These are phyloP conservation scores for Euwallacea similis DNA, from an alignment of 1,140 invertebrate genomes.

Conservation along the genomic window DNA sequence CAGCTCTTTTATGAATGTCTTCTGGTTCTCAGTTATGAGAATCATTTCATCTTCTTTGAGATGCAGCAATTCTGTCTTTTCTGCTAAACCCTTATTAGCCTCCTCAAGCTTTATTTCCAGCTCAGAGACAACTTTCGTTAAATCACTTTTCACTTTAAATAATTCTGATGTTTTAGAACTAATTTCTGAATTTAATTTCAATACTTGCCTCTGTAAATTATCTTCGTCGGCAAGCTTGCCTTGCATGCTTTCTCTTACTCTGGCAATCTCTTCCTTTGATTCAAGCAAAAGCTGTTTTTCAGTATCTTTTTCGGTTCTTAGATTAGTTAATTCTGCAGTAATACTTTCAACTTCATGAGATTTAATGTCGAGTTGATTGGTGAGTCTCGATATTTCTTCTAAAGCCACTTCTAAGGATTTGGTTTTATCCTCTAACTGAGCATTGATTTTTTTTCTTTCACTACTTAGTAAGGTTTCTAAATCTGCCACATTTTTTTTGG, in stretches of 20 bases:
- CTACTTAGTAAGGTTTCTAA: constrained; percentile 28
- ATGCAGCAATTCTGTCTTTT: constrained; percentile 22
- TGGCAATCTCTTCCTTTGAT: constrained; percentile 28
- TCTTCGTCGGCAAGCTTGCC: constrained; percentile 16
- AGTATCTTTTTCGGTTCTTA: constrained; percentile 8
- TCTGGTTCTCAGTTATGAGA: constrained; percentile 24
- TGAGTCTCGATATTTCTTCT: constrained; percentile 12
- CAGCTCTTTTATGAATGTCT: constrained; percentile 26
- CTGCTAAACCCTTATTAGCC: constrained; percentile 10
- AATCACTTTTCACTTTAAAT: constrained; percentile 11
- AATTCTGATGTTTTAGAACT: constrained; percentile 15
- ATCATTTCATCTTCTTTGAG: constrained; percentile 23
- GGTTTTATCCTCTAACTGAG: background rate
- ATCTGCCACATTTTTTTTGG: constrained; percentile 28
- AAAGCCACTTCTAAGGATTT: background rate
- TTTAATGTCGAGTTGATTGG: background rate
- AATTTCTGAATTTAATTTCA: constrained; percentile 7
- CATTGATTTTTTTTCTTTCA: constrained; percentile 17
- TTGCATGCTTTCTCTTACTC: constrained; percentile 28
- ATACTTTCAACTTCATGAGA: background rate
- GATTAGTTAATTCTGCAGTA: background rate
- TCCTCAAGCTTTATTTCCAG: constrained; percentile 21
- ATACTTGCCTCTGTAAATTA: constrained; percentile 17
- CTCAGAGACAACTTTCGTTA: constrained; percentile 19
- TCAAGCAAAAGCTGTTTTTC: constrained; percentile 33